Percentiles rank a stretch among this genome's conserved stretches.
phyloP scores from a whole-genome alignment of 2,888 invertebrate species.

The Xylocampa areola region DNA sequence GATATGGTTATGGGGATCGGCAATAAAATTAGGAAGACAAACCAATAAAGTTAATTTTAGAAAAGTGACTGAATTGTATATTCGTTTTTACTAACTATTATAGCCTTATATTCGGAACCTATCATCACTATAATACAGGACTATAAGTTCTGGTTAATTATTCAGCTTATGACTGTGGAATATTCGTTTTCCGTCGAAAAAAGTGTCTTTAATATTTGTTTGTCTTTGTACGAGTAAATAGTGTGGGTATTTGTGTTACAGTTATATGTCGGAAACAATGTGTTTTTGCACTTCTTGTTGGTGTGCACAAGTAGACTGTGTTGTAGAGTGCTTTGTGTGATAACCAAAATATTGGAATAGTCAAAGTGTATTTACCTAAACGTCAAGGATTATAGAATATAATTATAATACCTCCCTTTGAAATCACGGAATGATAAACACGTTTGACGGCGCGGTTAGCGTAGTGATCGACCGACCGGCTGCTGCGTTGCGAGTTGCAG shows the following conservation, averaged over 20 bases:
- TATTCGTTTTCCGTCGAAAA: neutral
- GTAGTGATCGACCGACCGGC: too few relatives aligned
- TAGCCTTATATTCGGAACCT: neutral
- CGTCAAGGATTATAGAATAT: too few relatives aligned
- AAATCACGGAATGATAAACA: too few relatives aligned
- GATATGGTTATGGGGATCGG: slow-evolving; percentile 1
- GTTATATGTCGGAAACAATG: slow-evolving; percentile 4
- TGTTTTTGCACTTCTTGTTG: slow-evolving; percentile 9
- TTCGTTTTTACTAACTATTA: neutral
- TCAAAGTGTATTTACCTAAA: too few relatives aligned
- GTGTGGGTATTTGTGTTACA: slow-evolving; percentile 3
- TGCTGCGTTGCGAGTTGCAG: too few relatives aligned
- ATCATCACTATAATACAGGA: neutral
- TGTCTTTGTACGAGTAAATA: slow-evolving; percentile 35
- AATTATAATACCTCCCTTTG: too few relatives aligned
- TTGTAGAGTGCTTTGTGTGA: slow-evolving; percentile 30
- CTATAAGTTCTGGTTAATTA: too few relatives aligned
- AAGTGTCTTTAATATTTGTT: slow-evolving; percentile 17
- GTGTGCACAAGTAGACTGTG: slow-evolving; percentile 17
- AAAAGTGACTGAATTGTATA: neutral
- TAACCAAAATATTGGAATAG: too few relatives aligned
- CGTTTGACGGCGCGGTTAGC: too few relatives aligned
- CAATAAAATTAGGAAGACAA: slow-evolving; percentile 31
- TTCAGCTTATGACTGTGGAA: neutral
- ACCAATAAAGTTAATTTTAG: neutral